These are phyloP conservation scores for Toxotes chatareus DNA, from an alignment of 2,113 vertebrate genomes.

Conservation along the genomic window DNA sequence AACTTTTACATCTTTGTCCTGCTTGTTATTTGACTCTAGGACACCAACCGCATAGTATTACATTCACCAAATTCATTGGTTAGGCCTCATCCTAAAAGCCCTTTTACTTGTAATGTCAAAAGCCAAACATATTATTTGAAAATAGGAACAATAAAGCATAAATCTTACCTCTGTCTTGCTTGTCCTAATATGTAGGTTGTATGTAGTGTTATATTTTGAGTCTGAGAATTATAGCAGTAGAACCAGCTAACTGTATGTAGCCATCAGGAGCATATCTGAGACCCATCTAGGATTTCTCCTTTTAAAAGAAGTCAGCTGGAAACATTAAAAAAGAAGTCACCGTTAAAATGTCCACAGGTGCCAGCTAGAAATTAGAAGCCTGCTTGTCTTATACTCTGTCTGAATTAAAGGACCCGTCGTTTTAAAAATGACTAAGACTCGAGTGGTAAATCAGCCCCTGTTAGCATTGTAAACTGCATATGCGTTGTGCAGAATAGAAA, in stretches of 20 bases:
- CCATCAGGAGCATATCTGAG: no score
- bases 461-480: background rate
- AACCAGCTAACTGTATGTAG: no score
- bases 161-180: background rate
- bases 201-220: no score
- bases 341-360: background rate
- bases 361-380: background rate
- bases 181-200: no score
- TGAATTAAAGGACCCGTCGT: background rate
- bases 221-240: no score
- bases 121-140: no score
- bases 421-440: background rate
- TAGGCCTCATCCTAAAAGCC: no score
- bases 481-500: background rate
- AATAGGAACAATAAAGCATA: background rate
- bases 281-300: no score
- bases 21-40: background rate
- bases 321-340: no score
- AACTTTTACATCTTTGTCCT: background rate
- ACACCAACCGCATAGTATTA: background rate
- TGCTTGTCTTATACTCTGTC: background rate
- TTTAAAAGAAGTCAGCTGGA: no score
- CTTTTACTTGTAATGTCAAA: no score
- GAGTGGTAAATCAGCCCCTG: no score
- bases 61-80: background rate